Percentiles rank a stretch among this genome's conserved stretches.
These are phyloP conservation scores for Cynodonichthys magdalenae DNA, from an alignment of 2,797 vertebrate genomes.

Conservation along the genomic window DNA sequence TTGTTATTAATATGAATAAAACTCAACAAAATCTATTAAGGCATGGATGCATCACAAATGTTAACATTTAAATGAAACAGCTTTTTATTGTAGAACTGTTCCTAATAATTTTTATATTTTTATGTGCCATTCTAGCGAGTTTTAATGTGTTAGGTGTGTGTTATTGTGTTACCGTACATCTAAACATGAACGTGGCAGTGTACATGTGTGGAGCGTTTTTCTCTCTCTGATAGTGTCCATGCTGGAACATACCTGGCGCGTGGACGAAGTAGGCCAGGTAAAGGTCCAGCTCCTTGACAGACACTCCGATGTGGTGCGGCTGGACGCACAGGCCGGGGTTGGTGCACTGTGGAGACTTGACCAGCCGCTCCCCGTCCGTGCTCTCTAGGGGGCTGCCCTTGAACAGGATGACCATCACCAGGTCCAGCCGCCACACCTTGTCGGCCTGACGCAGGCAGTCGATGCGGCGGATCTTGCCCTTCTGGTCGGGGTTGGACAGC, in stretches of 20 bases:
- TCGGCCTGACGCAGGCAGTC: conserved; percentile 95
- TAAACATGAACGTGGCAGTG: conserved; percentile 10
- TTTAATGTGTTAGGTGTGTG: conserved; percentile 19
- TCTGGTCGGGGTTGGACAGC: conserved; percentile 95
- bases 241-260: conserved; percentile 87
- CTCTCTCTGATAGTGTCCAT: conserved; percentile 14
- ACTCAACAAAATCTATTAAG: no score
- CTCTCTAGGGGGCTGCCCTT: conserved; percentile 96
- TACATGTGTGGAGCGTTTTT: conserved; percentile 7
- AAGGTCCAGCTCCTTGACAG: conserved; percentile 95
- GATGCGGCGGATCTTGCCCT: conserved; percentile 95
- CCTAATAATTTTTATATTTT: not conserved
- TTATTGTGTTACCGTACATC: conserved; percentile 13
- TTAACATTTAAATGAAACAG: not conserved
- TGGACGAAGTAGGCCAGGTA: conserved; percentile 97
- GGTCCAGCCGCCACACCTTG: conserved; percentile 96
- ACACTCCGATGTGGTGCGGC: conserved; percentile 96
- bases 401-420: conserved; percentile 98
- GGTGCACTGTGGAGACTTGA: conserved; percentile 94
- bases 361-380: conserved; percentile 93
- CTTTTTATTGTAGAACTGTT: not conserved
- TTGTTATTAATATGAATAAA: no score
- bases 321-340: conserved; percentile 94
- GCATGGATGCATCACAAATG: no score
- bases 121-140: conserved; percentile 4